These are phyloP conservation scores for Nephrotoma guestfalica DNA, from an alignment of 2,888 invertebrate genomes.

Conservation along the genomic window DNA sequence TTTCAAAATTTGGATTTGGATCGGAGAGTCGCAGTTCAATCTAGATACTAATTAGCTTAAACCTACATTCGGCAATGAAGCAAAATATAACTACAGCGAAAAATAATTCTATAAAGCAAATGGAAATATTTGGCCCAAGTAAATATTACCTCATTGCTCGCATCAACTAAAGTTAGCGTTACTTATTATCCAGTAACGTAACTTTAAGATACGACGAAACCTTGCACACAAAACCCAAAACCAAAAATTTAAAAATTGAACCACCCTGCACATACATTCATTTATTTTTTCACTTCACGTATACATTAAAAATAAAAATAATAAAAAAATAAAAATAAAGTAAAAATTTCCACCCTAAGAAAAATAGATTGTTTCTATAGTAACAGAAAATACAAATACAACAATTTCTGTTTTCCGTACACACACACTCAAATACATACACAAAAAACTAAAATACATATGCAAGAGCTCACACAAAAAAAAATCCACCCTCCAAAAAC, in stretches of 20 bases:
- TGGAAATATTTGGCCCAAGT: too few relatives aligned
- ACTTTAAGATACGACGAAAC: too few relatives aligned
- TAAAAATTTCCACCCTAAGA: conserved; percentile 2
- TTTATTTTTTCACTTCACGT: background rate
- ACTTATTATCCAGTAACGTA: too few relatives aligned
- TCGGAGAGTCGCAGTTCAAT: too few relatives aligned
- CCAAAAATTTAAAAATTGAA: background rate
- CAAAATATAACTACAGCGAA: too few relatives aligned
- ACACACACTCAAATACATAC: background rate
- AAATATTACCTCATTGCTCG: too few relatives aligned
- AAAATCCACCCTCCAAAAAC: conserved; percentile 1
- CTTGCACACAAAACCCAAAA: background rate
- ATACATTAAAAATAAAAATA: conserved; percentile 1
- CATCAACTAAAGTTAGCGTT: too few relatives aligned
- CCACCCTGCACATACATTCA: background rate
- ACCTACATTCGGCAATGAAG: too few relatives aligned
- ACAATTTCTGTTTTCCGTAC: background rate
- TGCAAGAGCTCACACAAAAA: background rate
- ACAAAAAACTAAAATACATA: background rate
- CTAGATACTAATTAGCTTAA: too few relatives aligned
- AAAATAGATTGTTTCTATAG: conserved; percentile 3
- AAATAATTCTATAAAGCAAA: too few relatives aligned
- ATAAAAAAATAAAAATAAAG: background rate
- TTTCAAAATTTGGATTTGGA: too few relatives aligned
- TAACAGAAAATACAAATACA: conserved; percentile 2